Percentiles rank a stretch among this genome's conserved stretches.
Evolutionary conservation across 1,140 invertebrate species (phyloP).

Genomic region (Lordiphosa clarofinis): DNA sequence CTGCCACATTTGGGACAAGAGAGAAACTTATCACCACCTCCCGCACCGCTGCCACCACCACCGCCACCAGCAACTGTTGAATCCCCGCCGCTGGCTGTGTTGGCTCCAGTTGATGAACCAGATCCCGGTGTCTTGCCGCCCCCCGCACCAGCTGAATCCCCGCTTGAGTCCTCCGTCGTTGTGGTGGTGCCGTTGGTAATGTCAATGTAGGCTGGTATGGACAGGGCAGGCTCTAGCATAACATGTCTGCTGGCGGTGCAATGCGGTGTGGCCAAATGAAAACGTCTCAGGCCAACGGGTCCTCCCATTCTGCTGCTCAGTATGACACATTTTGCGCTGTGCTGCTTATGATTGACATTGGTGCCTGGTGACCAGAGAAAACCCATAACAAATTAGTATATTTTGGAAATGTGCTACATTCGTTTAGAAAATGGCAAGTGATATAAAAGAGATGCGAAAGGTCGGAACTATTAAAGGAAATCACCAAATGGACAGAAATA

Average conservation of each 20-base stretch:
- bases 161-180: slow-evolving; percentile 27
- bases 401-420: neutral
- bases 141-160: slow-evolving; percentile 2
- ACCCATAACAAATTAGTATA: neutral
- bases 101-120: slow-evolving; percentile 13
- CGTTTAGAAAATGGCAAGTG: too few species aligned
- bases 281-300: slow-evolving; percentile 2
- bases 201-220: slow-evolving; percentile 61
- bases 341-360: slow-evolving; percentile 38
- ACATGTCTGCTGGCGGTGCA: slow-evolving; percentile 28
- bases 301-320: slow-evolving; percentile 14
- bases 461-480: too few species aligned
- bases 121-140: slow-evolving; percentile 4
- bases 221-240: slow-evolving; percentile 38
- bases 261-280: slow-evolving; percentile 45
- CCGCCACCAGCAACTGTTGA: slow-evolving; percentile 25
- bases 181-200: slow-evolving; percentile 51
- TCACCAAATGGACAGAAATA: too few species aligned
- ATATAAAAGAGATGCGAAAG: too few species aligned
- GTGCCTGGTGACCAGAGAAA: slow-evolving; percentile 23
- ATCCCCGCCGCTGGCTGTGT: slow-evolving; percentile 23
- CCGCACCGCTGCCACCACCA: slow-evolving; percentile 39
- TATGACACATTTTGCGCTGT: slow-evolving; percentile 47
- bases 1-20: slow-evolving; percentile 97
- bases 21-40: slow-evolving; percentile 81